A percentile compares a stretch with the other conserved stretches of the same genome.
Evolutionary conservation across 30 jellyfish, hydroid and myxozoan species (phyloP).

Genomic region (Turritopsis dohrnii): DNA sequence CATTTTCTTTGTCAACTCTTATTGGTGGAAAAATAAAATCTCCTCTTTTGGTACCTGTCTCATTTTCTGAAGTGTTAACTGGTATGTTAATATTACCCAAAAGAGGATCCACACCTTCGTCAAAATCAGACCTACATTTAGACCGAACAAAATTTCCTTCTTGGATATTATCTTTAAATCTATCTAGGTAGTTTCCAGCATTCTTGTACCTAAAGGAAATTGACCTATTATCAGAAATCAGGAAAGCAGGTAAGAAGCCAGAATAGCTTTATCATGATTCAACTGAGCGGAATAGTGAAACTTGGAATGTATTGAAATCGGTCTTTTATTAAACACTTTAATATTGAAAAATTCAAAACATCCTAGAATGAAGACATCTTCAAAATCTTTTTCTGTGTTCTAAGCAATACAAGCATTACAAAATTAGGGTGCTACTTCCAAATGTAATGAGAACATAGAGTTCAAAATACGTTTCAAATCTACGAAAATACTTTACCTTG

Average conservation of each 20-base stretch:
- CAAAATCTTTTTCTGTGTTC: too few relatives aligned
- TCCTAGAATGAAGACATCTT: too few relatives aligned
- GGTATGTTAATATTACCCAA: not conserved
- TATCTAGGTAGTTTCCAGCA: conserved; percentile 77
- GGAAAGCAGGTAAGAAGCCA: too few relatives aligned
- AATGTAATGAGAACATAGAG: too few relatives aligned
- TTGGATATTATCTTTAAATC: conserved; percentile 53
- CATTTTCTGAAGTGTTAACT: not conserved
- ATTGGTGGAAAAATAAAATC: not conserved
- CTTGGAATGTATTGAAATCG: too few relatives aligned
- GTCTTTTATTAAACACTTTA: too few relatives aligned
- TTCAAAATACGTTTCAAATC: too few relatives aligned
- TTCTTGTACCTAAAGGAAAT: conserved; percentile 44
- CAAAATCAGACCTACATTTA: conserved; percentile 13
- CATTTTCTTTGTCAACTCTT: not conserved
- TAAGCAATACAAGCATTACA: too few relatives aligned
- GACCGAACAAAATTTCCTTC: conserved; percentile 46
- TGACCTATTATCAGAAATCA: not conserved
- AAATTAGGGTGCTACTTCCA: too few relatives aligned
- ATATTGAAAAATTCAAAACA: too few relatives aligned
- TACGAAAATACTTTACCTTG: conserved; percentile 36
- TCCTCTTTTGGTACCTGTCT: not conserved
- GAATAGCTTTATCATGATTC: too few relatives aligned
- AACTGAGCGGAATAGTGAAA: too few relatives aligned
- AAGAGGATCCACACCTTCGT: conserved; percentile 11